A percentile compares a stretch with the other conserved stretches of the same genome.
These are phyloP conservation scores for Oreohelix idahoensis DNA, from an alignment of 1,140 invertebrate species.

Conservation along the genomic window DNA sequence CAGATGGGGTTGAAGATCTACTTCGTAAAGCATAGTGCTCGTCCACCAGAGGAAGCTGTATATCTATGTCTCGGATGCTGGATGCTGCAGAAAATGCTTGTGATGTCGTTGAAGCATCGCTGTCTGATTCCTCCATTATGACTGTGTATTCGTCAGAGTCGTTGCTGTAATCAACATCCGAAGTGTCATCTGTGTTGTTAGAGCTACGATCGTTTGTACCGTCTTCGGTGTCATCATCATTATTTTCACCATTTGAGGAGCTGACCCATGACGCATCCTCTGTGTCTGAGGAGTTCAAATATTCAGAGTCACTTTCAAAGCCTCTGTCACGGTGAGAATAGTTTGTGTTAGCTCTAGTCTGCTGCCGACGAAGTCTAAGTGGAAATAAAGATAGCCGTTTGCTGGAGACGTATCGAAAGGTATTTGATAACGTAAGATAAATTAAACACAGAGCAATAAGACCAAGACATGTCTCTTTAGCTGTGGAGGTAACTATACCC, in stretches of 20 bases:
- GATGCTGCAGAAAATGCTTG: constrained; percentile 51
- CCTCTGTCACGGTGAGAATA: constrained; percentile 18
- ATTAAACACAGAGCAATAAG: constrained; percentile 39
- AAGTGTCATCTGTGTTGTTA: constrained; percentile 16
- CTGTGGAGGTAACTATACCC: constrained; percentile 15
- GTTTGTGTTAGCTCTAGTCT: not conserved
- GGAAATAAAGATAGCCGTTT: constrained; percentile 41
- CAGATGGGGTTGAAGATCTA: constrained; percentile 55
- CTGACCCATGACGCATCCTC: not conserved
- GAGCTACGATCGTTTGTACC: constrained; percentile 37
- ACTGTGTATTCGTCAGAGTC: constrained; percentile 26
- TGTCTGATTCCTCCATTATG: constrained; percentile 44
- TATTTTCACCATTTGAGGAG: not conserved
- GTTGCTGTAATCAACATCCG: not conserved
- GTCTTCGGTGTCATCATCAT: constrained; percentile 18
- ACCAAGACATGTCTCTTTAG: constrained; percentile 46
- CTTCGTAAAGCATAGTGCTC: constrained; percentile 43
- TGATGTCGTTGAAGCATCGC: constrained; percentile 46
- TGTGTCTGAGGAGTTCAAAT: constrained; percentile 8
- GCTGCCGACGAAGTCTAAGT: not conserved
- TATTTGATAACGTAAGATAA: constrained; percentile 39
- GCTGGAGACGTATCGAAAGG: constrained; percentile 22
- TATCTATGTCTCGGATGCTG: constrained; percentile 59
- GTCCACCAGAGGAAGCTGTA: constrained; percentile 53
- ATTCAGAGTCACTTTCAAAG: constrained; percentile 48